A percentile compares a stretch with the other conserved stretches of the same genome.
Evolutionary conservation across 2,113 vertebrate genomes (phyloP).

Genomic region (Sinocyclocheilus rhinocerous): DNA sequence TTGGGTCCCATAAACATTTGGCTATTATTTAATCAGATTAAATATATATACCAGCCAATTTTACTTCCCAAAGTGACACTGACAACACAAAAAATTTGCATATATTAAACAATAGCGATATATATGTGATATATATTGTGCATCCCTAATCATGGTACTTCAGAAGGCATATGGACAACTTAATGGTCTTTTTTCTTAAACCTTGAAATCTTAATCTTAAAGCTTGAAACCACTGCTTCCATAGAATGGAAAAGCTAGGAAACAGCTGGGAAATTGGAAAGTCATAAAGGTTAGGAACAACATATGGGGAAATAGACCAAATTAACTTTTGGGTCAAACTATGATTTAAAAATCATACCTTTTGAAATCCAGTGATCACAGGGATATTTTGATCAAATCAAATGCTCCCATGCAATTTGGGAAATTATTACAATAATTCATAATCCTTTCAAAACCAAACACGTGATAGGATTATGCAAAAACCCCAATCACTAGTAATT

Average conservation of each 20-base stretch:
- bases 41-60: not conserved
- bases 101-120: not conserved
- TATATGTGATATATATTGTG: too few relatives aligned
- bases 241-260: not conserved
- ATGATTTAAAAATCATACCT: not conserved
- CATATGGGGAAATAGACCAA: not conserved
- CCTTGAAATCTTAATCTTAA: too few relatives aligned
- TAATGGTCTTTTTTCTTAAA: too few relatives aligned
- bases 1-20: not conserved
- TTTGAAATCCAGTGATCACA: not conserved
- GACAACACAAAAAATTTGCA: not conserved
- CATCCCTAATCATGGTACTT: too few relatives aligned
- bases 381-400: not conserved
- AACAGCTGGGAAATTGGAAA: not conserved
- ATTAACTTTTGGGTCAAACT: not conserved
- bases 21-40: not conserved
- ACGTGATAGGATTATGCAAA: not conserved
- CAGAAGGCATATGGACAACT: too few relatives aligned
- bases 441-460: conserved; percentile 2
- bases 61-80: not conserved
- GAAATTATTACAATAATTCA: conserved; percentile 6
- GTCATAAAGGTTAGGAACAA: not conserved
- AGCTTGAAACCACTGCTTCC: not conserved
- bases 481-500: not conserved
- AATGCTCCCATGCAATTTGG: not conserved